A percentile compares a stretch with the other conserved stretches of the same genome.
These are phyloP conservation scores for Wiebesia pumilae DNA, from an alignment of 1,140 invertebrate genomes.

Conservation along the genomic window DNA sequence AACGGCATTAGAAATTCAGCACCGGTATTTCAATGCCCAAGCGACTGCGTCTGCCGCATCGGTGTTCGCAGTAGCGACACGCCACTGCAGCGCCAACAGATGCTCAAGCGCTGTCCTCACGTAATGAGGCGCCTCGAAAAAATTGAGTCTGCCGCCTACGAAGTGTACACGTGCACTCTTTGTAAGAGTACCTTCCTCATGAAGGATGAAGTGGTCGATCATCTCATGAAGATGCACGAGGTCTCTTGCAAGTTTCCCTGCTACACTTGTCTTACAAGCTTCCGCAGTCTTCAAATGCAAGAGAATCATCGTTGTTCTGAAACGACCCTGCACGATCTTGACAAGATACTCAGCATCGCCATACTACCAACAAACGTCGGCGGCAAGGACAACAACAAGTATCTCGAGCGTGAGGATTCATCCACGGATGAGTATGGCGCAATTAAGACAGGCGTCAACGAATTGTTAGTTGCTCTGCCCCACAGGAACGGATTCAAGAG, in stretches of 20 bases:
- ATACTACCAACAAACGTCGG: constrained; percentile 38
- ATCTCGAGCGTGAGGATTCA: constrained; percentile 33
- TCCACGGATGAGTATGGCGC: constrained; percentile 30
- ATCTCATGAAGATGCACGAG: constrained; percentile 49
- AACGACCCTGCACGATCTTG: constrained; percentile 25
- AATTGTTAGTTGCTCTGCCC: background rate
- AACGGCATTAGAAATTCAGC: background rate
- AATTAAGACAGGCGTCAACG: background rate
- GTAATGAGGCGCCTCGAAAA: constrained; percentile 49
- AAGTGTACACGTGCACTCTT: constrained; percentile 48
- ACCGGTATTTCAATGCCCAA: constrained; percentile 41
- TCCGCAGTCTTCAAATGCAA: constrained; percentile 41
- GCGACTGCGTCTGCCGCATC: constrained; percentile 48
- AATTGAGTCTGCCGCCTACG: constrained; percentile 46
- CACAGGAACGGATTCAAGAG: constrained; percentile 34
- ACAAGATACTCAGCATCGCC: constrained; percentile 44
- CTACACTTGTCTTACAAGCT: constrained; percentile 41
- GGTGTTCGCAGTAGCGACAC: constrained; percentile 37
- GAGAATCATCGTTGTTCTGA: constrained; percentile 48
- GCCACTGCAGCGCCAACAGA: constrained; percentile 33
- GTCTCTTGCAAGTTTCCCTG: constrained; percentile 51
- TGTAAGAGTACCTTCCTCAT: constrained; percentile 51
- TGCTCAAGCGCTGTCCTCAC: constrained; percentile 49
- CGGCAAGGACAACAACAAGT: constrained; percentile 26
- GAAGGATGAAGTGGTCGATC: constrained; percentile 51